Evolutionary conservation across 2,113 vertebrate genomes (phyloP), one percentile per base, ranked within the genome.

Genomic region (Toxostoma redivivum): DNA sequence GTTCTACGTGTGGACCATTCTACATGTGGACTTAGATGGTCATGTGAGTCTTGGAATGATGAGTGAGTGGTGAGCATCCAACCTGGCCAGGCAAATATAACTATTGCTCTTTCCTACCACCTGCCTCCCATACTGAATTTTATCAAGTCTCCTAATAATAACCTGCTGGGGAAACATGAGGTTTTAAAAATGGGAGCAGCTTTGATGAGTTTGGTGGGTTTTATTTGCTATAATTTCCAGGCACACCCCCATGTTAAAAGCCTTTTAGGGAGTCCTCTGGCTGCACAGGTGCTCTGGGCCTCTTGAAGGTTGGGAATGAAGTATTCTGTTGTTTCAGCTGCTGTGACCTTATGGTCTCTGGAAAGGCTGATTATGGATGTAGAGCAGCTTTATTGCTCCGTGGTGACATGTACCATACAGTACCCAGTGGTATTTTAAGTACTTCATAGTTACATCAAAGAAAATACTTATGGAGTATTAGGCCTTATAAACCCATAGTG

Each of bases 291-390:
- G 95, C 81, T 87, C 35, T 74, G 70, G 48, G 62, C 86, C 83
- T 88, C 54, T 84, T 90, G 86, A 93, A 77, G 81, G 15, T 1
- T 79, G 47, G 31, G 40, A n/a, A 69, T 94, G 96, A 96, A 95
- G 67, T 94, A 89, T 94, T 95, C 53, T 96, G 95, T 97, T 97
- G 90, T 93, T 96, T 93, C 97, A 97, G 97, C 97, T 97, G 97
- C 84, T 89, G 65, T 96, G 95, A 96, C 95, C 92, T 90, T 97
- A 58, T 1, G 38, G 71, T 94, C 89, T 77, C 92, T 81, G 83
- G 82, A 83, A 97, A 90, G 66, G 64, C 92, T 92, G 92, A 71
- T 94, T 96, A 95, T 92, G 81, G 94, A 95, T 88, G 62, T 88
- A 62, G 71, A 91, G 92, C 58, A 79, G 77, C 92, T 97, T 97